These are phyloP conservation scores for Galbula dea DNA, from an alignment of 2,113 vertebrate species.

Conservation along the genomic window DNA sequence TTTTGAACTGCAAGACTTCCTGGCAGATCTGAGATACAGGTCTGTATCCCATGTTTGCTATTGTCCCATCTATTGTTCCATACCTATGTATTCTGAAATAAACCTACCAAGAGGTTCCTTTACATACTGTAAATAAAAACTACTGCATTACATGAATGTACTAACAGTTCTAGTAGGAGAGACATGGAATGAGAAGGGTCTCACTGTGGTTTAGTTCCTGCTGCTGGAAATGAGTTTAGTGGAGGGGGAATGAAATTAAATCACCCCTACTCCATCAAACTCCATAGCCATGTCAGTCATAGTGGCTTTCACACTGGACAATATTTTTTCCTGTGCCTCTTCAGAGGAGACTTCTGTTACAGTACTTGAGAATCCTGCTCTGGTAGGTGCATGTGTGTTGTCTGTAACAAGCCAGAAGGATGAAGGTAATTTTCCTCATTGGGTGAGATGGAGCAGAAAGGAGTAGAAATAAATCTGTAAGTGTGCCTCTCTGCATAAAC, in stretches of 20 bases:
- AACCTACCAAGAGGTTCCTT: not conserved
- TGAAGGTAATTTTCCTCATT: not conserved
- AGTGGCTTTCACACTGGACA: not conserved
- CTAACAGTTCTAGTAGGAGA: not conserved
- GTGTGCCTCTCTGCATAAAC: not conserved
- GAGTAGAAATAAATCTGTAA: not conserved
- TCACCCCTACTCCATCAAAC: not conserved
- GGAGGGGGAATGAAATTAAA: not conserved
- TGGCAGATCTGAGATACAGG: not conserved
- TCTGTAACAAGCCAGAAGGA: not conserved
- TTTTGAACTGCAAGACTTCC: not conserved
- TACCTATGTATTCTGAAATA: not conserved
- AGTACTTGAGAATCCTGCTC: not conserved
- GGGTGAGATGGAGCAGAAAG: not conserved
- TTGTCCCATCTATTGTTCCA: not conserved
- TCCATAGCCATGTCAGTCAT: not conserved
- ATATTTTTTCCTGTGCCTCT: not conserved
- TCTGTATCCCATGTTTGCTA: not conserved
- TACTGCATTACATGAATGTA: not conserved
- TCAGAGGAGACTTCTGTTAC: not conserved
- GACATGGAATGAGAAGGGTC: not conserved
- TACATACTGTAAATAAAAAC: not conserved
- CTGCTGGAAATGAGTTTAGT: not conserved
- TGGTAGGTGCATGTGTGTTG: not conserved
- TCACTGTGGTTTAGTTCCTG: not conserved